Percentiles rank a stretch among this genome's conserved stretches.
These are phyloP conservation scores for Hapalemur alaotrensis DNA, from an alignment of 2,797 vertebrate species.

Conservation along the genomic window DNA sequence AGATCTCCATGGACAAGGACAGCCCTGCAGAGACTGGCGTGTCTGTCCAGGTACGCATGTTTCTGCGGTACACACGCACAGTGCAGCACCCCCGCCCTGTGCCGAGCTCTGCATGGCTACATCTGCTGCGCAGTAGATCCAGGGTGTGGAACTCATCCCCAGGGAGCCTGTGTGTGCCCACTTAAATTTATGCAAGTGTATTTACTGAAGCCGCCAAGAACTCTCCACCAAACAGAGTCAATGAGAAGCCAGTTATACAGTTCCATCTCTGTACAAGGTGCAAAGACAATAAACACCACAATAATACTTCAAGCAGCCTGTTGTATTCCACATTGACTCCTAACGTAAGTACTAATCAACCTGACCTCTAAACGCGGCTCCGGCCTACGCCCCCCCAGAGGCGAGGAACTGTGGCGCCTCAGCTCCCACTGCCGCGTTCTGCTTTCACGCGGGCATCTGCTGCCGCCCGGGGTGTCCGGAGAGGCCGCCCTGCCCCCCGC, in stretches of 20 bases:
- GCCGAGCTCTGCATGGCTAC: background rate
- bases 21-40: background rate
- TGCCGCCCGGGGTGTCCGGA: background rate
- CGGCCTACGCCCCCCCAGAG: background rate
- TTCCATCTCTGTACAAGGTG: background rate
- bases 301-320: background rate
- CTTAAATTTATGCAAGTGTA: constrained; percentile 27
- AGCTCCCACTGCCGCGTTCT: background rate
- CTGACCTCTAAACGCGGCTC: background rate
- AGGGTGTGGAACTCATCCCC: background rate
- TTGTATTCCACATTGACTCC: background rate
- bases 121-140: background rate
- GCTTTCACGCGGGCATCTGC: background rate
- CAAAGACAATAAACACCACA: background rate
- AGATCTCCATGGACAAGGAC: background rate
- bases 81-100: background rate
- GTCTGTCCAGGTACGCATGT: accelerated
- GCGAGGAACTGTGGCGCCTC: background rate
- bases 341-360: background rate
- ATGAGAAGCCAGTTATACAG: background rate
- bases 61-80: background rate
- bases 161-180: background rate
- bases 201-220: constrained; percentile 41
- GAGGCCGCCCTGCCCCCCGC: background rate
- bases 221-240: constrained; percentile 7